Percentiles rank a stretch among this genome's conserved stretches.
These are phyloP conservation scores for Hyperoplus immaculatus DNA, from an alignment of 2,797 vertebrate species.

Conservation along the genomic window DNA sequence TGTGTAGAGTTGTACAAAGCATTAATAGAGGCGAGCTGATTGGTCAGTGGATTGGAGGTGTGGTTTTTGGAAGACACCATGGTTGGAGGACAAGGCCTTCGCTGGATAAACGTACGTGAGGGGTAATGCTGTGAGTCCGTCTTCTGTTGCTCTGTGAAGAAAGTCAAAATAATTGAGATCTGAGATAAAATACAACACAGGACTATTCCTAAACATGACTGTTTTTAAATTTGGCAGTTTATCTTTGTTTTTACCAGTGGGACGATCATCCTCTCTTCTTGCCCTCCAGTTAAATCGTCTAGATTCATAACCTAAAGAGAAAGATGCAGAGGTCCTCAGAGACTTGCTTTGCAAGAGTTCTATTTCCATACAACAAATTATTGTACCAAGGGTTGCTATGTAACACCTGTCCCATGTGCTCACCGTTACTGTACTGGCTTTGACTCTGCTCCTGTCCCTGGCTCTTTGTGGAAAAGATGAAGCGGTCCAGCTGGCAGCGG, in stretches of 20 bases:
- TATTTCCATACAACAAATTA: background rate
- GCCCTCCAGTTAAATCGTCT: conserved; percentile 86
- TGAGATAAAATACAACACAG: background rate
- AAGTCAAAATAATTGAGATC: background rate
- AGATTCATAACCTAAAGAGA: conserved; percentile 81
- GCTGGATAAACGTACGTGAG: conserved; percentile 80
- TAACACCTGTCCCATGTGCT: conserved; percentile 31
- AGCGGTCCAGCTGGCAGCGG: conserved; percentile 92
- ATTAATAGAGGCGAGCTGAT: conserved; percentile 82
- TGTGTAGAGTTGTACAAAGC: conserved; percentile 80
- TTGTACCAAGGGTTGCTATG: background rate
- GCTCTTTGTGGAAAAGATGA: conserved; percentile 90
- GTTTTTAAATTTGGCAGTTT: background rate
- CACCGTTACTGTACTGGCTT: conserved; percentile 84
- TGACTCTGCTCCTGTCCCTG: conserved; percentile 75
- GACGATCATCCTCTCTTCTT: conserved; percentile 82
- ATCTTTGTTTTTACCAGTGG: conserved; percentile 70
- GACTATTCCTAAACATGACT: background rate
- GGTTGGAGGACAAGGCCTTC: conserved; percentile 77
- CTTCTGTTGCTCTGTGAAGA: conserved; percentile 81
- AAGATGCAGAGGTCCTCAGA: conserved; percentile 9
- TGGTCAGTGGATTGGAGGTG: conserved; percentile 72
- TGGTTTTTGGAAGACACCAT: conserved; percentile 79
- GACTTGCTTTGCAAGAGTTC: background rate
- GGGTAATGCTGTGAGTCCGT: conserved; percentile 76